Evolutionary conservation across 1,140 invertebrate species (phyloP).

Genomic region (Drosophila takahashii): DNA sequence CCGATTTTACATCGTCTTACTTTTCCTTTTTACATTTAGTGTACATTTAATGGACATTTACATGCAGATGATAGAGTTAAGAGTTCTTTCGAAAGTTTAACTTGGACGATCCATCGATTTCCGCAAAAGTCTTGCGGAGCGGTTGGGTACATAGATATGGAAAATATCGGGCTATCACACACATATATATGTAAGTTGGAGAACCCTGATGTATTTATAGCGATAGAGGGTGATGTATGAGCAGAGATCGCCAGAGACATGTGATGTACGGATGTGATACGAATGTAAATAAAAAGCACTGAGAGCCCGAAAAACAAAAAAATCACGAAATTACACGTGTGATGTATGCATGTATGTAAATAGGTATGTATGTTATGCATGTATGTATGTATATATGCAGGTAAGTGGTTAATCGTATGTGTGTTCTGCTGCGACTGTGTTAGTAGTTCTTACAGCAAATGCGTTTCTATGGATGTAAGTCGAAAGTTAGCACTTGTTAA

Average conservation of each 20-base stretch:
- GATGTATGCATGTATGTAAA: constrained; percentile 43
- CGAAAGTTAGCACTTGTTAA: constrained; percentile 27
- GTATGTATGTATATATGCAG: constrained; percentile 28
- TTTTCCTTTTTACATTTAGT: constrained; percentile 21
- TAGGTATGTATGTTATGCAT: constrained; percentile 7
- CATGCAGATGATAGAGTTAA: constrained; percentile 40
- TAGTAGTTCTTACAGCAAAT: constrained; percentile 34
- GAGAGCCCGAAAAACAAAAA: constrained; percentile 6
- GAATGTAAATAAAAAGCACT: constrained; percentile 3
- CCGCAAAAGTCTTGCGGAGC: constrained; percentile 1
- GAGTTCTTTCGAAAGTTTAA: constrained; percentile 7
- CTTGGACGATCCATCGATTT: constrained; percentile 2
- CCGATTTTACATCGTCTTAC: constrained; percentile 4
- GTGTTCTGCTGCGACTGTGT: constrained; percentile 17
- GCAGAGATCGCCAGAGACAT: constrained; percentile 19
- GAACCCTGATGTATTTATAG: constrained; percentile 24
- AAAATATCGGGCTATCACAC: constrained; percentile 7
- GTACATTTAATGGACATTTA: constrained; percentile 33
- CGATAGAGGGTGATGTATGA: constrained; percentile 10
- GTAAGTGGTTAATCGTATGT: constrained; percentile 7
- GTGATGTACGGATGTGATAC: constrained; percentile 32
- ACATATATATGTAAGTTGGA: constrained; percentile 2
- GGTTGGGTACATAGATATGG: constrained; percentile 20
- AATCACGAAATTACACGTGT: constrained; percentile 25
- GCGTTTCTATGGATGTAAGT: constrained; percentile 28